Evolutionary conservation across 2,797 vertebrate genomes (phyloP), one percentile per base, ranked within the genome.

Genomic region (Phrynocephalus forsythii): DNA sequence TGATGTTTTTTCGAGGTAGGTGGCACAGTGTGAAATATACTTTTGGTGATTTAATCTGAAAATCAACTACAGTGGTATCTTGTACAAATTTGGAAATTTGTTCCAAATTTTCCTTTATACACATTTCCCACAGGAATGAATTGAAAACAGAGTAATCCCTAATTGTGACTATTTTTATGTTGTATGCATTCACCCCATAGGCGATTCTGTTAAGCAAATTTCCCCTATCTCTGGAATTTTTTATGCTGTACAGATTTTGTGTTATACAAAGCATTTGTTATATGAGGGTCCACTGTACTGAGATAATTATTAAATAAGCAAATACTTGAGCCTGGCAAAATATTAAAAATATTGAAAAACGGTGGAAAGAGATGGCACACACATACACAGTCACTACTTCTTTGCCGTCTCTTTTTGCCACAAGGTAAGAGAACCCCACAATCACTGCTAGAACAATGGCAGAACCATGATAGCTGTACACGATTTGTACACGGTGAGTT

Each of bases 261-360:
- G 38, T 44, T 44, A 44, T 44, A 44, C 3, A 44, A 44, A 44
- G 3, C 38, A 5, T 44, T 44, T 44, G 38, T 44, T 44, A 44
- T 44, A 44, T 44, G 38, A 38, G 38, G 38, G 38, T 38, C 38
- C 38, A 38, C 52, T 52, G 52, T 28, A 84, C 2, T 66, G 3
- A 81, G 77, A 83, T 30, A 63, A 87, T 82, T 69, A 82, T 87
- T 86, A 92, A 87, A 63, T 76, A 60, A 76, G 88, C 90, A 18
- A 79, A 84, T 67, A 66, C 50, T 68, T 92, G 90, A 87, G 87
- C 89, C 79, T 33, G 87, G 22, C 87, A 86, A 85, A 10, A 72
- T 72, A 60, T 6, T 75, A 52, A 48, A 71, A 71, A 48, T 72
- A 71, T 48, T 66, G 79, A 63, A 67, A 30, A 81, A 79, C 5